Evolutionary conservation across 2,797 vertebrate genomes (phyloP).

Genomic region (Cuniculus paca): DNA sequence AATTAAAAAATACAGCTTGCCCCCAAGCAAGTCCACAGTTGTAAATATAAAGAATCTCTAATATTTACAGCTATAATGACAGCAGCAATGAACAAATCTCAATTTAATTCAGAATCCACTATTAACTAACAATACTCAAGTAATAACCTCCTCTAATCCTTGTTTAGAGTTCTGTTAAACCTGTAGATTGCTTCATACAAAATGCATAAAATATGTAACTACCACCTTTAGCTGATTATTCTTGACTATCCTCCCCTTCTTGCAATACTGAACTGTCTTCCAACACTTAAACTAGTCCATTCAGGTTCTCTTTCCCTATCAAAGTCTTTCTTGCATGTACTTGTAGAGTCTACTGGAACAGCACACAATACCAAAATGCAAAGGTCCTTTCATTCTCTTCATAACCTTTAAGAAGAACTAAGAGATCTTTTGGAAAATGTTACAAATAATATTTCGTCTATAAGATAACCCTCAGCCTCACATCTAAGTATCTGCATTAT

Average conservation of each 20-base stretch:
- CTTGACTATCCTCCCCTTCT: not conserved
- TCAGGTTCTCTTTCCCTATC: not conserved
- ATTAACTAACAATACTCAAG: slow-evolving; percentile 15
- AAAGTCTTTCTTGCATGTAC: not conserved
- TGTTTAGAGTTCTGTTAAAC: slow-evolving; percentile 16
- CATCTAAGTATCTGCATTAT: not conserved
- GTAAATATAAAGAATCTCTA: slow-evolving; percentile 61
- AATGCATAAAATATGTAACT: not conserved
- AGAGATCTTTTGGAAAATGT: not conserved
- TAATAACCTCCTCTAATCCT: not conserved
- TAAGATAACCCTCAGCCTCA: not conserved
- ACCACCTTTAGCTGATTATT: not conserved
- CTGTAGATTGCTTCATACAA: not conserved
- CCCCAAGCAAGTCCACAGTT: slow-evolving; percentile 58
- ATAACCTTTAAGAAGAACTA: slow-evolving; percentile 43
- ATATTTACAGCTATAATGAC: not conserved
- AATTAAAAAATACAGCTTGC: slow-evolving; percentile 69
- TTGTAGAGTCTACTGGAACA: not conserved
- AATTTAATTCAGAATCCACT: slow-evolving; percentile 24
- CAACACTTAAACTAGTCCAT: not conserved
- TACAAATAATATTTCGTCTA: not conserved
- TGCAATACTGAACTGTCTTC: not conserved
- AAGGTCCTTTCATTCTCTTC: not conserved
- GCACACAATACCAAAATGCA: not conserved
- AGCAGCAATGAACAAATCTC: slow-evolving; percentile 19